A percentile compares a stretch with the other conserved stretches of the same genome.
phyloP scores from a whole-genome alignment of 2,888 invertebrate species.

The Caenorhabditis sp. region DNA sequence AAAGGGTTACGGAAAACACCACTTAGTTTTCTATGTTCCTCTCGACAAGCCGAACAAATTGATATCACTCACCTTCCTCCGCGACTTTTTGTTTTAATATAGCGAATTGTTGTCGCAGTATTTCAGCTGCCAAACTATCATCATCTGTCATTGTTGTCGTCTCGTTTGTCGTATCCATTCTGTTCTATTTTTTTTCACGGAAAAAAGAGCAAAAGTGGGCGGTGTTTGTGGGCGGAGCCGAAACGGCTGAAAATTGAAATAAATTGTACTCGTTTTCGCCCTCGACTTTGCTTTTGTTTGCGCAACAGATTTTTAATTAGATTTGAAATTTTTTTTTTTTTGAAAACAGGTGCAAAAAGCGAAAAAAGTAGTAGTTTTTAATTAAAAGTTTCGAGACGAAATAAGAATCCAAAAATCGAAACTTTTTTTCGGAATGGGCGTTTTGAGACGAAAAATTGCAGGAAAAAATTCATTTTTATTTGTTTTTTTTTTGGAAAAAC shows the following conservation, averaged over 20 bases:
- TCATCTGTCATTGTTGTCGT: not conserved
- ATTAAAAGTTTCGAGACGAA: not conserved
- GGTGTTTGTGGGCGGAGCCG: not conserved
- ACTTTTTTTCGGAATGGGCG: too few relatives aligned
- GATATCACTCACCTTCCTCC: too few relatives aligned
- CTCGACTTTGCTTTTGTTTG: too few relatives aligned
- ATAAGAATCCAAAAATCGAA: not conserved
- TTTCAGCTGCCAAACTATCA: not conserved
- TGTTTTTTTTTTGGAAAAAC: too few relatives aligned
- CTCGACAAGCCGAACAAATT: constrained; percentile 1
- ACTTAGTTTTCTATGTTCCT: too few relatives aligned
- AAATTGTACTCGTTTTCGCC: not conserved
- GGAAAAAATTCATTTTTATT: too few relatives aligned
- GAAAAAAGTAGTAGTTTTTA: not conserved
- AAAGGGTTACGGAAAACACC: too few relatives aligned
- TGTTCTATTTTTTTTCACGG: not conserved
- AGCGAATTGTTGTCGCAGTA: not conserved
- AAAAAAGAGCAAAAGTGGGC: constrained; percentile 4
- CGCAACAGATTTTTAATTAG: too few relatives aligned
- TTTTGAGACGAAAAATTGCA: too few relatives aligned
- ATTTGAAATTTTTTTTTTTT: not conserved
- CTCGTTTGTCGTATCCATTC: not conserved
- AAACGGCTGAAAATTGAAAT: not conserved
- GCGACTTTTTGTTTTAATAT: not conserved
- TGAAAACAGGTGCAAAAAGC: too few relatives aligned